Evolutionary conservation across 2,888 invertebrate species (phyloP).

Genomic region (Ectobius pallidus): DNA sequence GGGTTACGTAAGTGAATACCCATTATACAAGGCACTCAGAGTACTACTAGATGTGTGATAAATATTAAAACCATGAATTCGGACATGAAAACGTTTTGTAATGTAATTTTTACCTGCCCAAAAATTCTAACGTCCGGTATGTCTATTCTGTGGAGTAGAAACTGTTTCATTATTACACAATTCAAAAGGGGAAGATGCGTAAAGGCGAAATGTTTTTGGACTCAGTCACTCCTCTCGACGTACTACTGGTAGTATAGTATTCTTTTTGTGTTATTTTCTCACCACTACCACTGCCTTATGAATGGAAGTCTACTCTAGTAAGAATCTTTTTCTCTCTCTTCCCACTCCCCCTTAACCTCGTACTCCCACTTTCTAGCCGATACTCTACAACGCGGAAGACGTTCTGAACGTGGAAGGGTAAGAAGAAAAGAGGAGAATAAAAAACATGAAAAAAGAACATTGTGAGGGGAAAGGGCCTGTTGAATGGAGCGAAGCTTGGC

Average conservation of each 20-base stretch:
- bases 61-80: background rate
- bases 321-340: conserved; percentile 12
- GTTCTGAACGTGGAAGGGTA: conserved; percentile 25
- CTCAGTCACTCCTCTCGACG: background rate
- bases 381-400: conserved; percentile 37
- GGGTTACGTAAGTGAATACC: background rate
- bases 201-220: background rate
- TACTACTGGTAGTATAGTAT: background rate
- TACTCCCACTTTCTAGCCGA: conserved; percentile 19
- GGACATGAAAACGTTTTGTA: background rate
- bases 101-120: background rate
- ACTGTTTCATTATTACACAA: background rate
- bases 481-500: conserved; percentile 29
- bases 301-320: conserved; percentile 33
- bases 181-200: background rate
- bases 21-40: background rate
- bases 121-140: background rate
- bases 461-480: conserved; percentile 32
- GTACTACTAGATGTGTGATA: background rate
- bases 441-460: conserved; percentile 25
- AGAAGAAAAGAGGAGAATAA: conserved; percentile 33
- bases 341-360: background rate
- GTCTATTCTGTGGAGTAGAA: background rate
- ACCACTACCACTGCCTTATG: conserved; percentile 26
- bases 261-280: conserved; percentile 24